These are phyloP conservation scores for Oreohelix idahoensis DNA, from an alignment of 1,140 invertebrate species.

Conservation along the genomic window DNA sequence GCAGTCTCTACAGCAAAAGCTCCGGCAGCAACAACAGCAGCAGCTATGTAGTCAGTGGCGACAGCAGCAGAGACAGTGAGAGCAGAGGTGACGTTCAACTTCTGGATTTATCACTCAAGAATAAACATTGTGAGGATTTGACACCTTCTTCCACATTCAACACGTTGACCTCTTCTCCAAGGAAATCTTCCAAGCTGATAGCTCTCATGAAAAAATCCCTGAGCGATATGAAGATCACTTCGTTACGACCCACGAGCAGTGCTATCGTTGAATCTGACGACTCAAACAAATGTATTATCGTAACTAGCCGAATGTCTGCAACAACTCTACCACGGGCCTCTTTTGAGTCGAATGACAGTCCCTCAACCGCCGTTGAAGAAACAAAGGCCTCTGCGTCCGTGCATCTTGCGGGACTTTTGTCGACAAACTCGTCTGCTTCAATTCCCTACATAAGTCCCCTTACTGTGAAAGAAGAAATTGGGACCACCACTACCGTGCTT, in stretches of 20 bases:
- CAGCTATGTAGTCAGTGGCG: background rate
- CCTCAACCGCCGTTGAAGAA: background rate
- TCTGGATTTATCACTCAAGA: background rate
- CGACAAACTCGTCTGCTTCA: background rate
- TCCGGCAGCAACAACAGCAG: slow-evolving; percentile 9
- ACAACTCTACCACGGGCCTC: background rate
- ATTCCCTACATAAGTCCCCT: background rate
- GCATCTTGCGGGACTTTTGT: background rate
- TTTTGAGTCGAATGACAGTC: background rate
- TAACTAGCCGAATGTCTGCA: background rate
- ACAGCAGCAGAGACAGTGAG: background rate
- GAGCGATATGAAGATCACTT: too few species aligned
- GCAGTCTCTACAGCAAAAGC: background rate
- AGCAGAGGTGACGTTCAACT: background rate
- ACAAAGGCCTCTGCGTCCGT: too few species aligned
- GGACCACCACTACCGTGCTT: background rate
- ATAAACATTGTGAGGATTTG: background rate
- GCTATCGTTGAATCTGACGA: background rate
- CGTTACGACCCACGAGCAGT: background rate
- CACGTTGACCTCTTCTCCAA: background rate
- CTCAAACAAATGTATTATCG: background rate
- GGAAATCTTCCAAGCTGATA: background rate
- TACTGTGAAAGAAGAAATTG: background rate
- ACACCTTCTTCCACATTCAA: background rate
- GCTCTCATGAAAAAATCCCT: background rate